phyloP scores from a whole-genome alignment of 30 jellyfish, hydroid and myxozoan species.

The Aurelia aurita complex sp. Pacific region DNA sequence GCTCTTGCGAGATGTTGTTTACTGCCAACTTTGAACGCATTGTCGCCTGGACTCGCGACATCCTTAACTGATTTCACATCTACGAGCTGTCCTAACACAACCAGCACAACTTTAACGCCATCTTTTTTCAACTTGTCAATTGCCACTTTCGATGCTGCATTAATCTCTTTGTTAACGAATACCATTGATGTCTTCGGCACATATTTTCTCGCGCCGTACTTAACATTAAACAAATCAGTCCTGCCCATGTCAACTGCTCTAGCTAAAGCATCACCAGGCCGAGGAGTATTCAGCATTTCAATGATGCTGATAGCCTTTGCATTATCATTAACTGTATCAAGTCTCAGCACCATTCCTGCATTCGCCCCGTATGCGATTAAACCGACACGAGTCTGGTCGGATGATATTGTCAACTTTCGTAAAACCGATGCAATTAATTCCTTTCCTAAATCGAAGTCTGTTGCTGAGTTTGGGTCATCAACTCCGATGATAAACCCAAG shows the following conservation, averaged over 20 bases:
- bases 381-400: conserved; percentile 36
- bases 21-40: not conserved
- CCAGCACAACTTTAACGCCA: conserved; percentile 44
- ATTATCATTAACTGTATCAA: not conserved
- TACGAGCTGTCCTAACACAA: conserved; percentile 1
- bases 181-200: conserved; percentile 63
- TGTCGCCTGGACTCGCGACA: conserved; percentile 5
- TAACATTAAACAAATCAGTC: conserved; percentile 7
- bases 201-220: conserved; percentile 53
- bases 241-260: conserved; percentile 46
- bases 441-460: conserved; percentile 20
- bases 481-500: conserved; percentile 75
- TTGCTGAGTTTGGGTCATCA: conserved; percentile 21
- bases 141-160: not conserved
- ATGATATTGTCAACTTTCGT: conserved; percentile 23
- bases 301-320: not conserved
- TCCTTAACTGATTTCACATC: not conserved
- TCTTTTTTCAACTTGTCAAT: not conserved
- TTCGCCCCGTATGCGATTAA: conserved; percentile 37
- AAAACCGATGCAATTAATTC: not conserved
- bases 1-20: not conserved
- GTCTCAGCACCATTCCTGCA: conserved; percentile 34
- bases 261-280: conserved; percentile 22
- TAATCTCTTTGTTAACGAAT: conserved; percentile 33
- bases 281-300: not conserved